These are phyloP conservation scores for Palythoa caribaeorum DNA, from an alignment of 92 coral and sea anemone genomes.

Conservation along the genomic window DNA sequence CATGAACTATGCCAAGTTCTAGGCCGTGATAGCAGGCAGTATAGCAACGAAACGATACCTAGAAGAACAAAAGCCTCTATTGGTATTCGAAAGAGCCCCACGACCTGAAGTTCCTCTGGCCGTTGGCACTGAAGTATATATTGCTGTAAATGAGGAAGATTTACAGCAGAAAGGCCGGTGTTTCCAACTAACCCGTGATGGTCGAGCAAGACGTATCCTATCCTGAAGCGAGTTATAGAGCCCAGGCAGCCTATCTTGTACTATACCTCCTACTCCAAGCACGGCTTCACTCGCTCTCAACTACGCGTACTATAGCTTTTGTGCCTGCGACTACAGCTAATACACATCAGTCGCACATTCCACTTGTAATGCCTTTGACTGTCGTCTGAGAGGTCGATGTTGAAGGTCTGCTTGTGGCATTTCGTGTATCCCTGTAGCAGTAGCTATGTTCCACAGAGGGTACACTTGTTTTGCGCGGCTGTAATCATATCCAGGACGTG, in stretches of 20 bases:
- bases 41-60: no score
- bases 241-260: constrained; percentile 34
- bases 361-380: constrained; percentile 62
- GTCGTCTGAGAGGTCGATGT: constrained; percentile 46
- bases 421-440: no score
- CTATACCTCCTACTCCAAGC: constrained; percentile 11
- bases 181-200: constrained; percentile 21
- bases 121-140: neutral
- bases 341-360: constrained; percentile 51
- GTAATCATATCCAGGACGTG: constrained; percentile 41
- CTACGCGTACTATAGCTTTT: constrained; percentile 21
- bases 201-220: constrained; percentile 16
- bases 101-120: constrained; percentile 5
- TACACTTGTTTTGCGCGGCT: constrained; percentile 15
- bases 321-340: constrained; percentile 48
- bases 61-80: neutral
- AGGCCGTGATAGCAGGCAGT: neutral
- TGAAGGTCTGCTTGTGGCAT: constrained; percentile 21
- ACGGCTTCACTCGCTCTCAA: neutral
- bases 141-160: neutral
- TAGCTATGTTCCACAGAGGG: no score
- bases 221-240: neutral
- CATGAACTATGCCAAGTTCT: constrained; percentile 32
- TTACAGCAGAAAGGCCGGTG: constrained; percentile 17
- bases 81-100: constrained; percentile 15